A percentile compares a stretch with the other conserved stretches of the same genome.
Evolutionary conservation across 2,888 invertebrate genomes (phyloP).

Genomic region (Sceliomorpha sp.): DNA sequence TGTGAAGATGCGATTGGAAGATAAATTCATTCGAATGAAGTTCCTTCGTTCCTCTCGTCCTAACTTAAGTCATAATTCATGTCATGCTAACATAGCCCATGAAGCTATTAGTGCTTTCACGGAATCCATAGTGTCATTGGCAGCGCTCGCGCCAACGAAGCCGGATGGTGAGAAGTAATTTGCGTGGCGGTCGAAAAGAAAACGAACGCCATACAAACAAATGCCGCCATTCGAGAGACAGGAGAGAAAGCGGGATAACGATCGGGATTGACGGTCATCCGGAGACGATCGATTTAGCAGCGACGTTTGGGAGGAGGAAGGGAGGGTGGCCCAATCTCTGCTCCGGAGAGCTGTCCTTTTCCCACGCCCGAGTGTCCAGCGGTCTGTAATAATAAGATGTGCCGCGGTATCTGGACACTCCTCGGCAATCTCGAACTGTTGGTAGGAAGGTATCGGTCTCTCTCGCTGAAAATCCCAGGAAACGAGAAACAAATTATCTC

Average conservation of each 20-base stretch:
- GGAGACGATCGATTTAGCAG: constrained; percentile 42
- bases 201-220: constrained; percentile 34
- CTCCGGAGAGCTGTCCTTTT: constrained; percentile 56
- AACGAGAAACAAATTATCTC: constrained; percentile 80
- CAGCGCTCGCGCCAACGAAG: constrained; percentile 22
- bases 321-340: constrained; percentile 42
- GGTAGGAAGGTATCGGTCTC: constrained; percentile 45
- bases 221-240: constrained; percentile 39
- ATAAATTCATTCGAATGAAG: constrained; percentile 24
- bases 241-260: constrained; percentile 52
- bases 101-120: constrained; percentile 14
- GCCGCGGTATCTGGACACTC: constrained; percentile 58
- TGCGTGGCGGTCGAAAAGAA: constrained; percentile 37
- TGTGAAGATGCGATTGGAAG: constrained; percentile 23
- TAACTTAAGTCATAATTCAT: constrained; percentile 21
- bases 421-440: constrained; percentile 55
- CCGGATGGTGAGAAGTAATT: constrained; percentile 45
- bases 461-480: constrained; percentile 72
- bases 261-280: constrained; percentile 45
- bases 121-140: constrained; percentile 16
- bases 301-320: constrained; percentile 27
- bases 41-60: constrained; percentile 12
- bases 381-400: constrained; percentile 67
- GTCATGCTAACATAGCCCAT: constrained; percentile 10
- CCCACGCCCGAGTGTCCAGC: constrained; percentile 59